A percentile compares a stretch with the other conserved stretches of the same genome.
phyloP scores from a whole-genome alignment of 2,113 vertebrate genomes.

The Physeter macrocephalus region DNA sequence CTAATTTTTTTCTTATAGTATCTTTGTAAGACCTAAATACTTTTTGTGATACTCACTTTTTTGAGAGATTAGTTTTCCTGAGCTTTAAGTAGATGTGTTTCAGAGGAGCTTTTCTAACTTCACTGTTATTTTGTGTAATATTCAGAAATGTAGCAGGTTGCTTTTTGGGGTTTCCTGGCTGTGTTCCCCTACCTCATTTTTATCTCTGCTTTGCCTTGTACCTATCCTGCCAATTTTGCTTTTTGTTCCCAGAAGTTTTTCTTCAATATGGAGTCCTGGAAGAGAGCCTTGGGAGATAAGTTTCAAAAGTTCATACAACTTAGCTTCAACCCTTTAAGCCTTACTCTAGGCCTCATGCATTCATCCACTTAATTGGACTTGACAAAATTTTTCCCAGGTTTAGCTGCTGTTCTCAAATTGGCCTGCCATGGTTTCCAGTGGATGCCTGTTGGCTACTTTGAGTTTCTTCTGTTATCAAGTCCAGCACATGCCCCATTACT shows the following conservation, averaged over 20 bases:
- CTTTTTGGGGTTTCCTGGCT: background rate
- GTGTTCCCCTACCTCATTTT: background rate
- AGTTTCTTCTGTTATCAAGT: background rate
- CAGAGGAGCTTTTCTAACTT: background rate
- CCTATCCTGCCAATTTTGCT: background rate
- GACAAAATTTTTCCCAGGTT: background rate
- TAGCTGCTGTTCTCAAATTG: background rate
- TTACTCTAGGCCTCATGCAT: background rate
- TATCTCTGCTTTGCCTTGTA: background rate
- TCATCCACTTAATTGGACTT: background rate
- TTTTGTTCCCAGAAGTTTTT: background rate
- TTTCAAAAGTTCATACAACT: background rate
- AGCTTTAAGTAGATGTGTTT: background rate
- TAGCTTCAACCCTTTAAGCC: background rate
- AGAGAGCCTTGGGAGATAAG: background rate
- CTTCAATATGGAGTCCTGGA: background rate
- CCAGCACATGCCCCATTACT: background rate
- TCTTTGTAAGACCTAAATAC: background rate
- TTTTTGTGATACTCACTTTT: background rate
- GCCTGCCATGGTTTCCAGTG: background rate
- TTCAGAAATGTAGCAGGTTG: background rate
- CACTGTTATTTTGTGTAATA: background rate
- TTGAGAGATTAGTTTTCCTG: background rate
- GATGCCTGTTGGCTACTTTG: background rate
- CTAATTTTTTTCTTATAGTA: background rate